These are phyloP conservation scores for Drosophila sproati DNA, from an alignment of 1,140 invertebrate genomes.

Conservation along the genomic window DNA sequence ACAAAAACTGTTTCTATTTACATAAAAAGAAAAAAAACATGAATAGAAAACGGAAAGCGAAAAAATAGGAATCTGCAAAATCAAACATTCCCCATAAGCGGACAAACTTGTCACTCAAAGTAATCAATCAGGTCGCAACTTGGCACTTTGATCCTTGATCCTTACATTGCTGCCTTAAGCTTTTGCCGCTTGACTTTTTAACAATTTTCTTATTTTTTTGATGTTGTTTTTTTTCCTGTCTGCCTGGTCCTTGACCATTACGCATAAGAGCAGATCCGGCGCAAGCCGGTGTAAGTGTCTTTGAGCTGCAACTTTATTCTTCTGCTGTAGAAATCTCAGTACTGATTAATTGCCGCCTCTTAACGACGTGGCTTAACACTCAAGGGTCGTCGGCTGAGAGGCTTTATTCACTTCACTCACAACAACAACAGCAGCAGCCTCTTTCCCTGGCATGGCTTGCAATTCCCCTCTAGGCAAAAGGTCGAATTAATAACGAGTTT, in stretches of 20 bases:
- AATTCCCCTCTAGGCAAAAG: constrained; percentile 20
- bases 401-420: constrained; percentile 36
- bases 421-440: constrained; percentile 7
- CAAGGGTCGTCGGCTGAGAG: constrained; percentile 36
- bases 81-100: background rate
- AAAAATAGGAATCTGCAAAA: background rate
- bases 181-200: constrained; percentile 24
- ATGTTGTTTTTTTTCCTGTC: background rate
- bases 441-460: background rate
- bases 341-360: constrained; percentile 58
- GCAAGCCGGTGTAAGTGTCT: constrained; percentile 23
- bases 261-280: constrained; percentile 11
- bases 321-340: constrained; percentile 43
- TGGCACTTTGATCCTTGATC: constrained; percentile 27
- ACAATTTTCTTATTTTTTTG: constrained; percentile 1
- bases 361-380: constrained; percentile 54
- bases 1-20: constrained; percentile 4
- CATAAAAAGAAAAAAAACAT: background rate
- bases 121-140: constrained; percentile 14
- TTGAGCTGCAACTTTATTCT: constrained; percentile 42
- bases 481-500: constrained; percentile 51
- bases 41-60: background rate
- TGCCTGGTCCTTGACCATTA: constrained; percentile 12
- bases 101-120: constrained; percentile 11
- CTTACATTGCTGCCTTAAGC: constrained; percentile 6